Conservation (phyloP, 92 coral and sea anemone genomes). For the Porites evermanni region DNA sequence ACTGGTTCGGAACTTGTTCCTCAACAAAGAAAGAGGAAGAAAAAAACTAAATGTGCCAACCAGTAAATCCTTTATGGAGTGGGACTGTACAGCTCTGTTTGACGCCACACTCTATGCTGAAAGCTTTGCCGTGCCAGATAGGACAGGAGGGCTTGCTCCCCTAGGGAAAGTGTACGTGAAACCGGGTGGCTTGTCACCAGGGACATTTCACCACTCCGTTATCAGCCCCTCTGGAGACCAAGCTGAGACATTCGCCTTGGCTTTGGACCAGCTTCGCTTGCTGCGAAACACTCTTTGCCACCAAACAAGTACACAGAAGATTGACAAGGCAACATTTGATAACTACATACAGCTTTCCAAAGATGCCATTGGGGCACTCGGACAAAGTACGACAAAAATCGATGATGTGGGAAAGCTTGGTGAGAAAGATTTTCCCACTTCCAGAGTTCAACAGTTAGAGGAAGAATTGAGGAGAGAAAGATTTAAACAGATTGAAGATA, state of each 20-base stretch:
- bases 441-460: slow-evolving; percentile 29
- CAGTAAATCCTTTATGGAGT: slow-evolving; percentile 18
- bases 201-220: slow-evolving; percentile 47
- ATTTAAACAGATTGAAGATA: slow-evolving; percentile 9
- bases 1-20: no score
- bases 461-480: slow-evolving; percentile 13
- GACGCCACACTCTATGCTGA: slow-evolving; percentile 47
- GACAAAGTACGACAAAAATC: not conserved
- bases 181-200: slow-evolving; percentile 20
- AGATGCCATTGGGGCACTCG: slow-evolving; percentile 48
- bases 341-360: slow-evolving; percentile 16
- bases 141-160: not conserved
- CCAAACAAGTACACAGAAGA: slow-evolving; percentile 29
- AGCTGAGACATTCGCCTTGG: slow-evolving; percentile 37
- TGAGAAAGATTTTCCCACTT: slow-evolving; percentile 58
- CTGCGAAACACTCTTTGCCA: slow-evolving; percentile 45
- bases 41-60: not conserved
- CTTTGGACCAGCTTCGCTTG: slow-evolving; percentile 52
- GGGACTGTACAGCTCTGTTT: slow-evolving; percentile 62
- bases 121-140: slow-evolving; percentile 27
- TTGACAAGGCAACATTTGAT: slow-evolving; percentile 51
- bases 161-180: slow-evolving; percentile 31
- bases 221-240: slow-evolving; percentile 19
- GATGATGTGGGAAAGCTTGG: slow-evolving; percentile 38
- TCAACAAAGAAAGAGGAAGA: not conserved